These are phyloP conservation scores for Pangasius larnaudii DNA, from an alignment of 2,797 vertebrate species.

Conservation along the genomic window DNA sequence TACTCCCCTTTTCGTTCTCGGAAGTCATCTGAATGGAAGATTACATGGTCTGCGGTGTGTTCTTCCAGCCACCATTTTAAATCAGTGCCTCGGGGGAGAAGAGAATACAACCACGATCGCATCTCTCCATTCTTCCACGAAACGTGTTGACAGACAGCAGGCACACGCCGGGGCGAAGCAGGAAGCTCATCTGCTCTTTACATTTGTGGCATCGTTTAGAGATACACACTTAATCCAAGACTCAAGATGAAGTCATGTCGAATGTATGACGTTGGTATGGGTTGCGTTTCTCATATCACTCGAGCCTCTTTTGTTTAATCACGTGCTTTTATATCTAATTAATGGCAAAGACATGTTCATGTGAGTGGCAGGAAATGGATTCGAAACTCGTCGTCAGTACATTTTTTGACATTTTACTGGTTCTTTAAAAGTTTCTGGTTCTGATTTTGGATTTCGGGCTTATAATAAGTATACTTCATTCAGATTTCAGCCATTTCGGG, in stretches of 20 bases:
- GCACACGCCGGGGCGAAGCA: not conserved
- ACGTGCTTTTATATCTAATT: not conserved
- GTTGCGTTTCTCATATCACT: not conserved
- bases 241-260: not conserved
- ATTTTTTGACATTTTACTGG: not conserved
- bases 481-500: not conserved
- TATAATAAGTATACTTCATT: not conserved
- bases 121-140: constrained; percentile 68
- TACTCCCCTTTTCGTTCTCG: constrained; percentile 67
- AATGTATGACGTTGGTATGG: not conserved
- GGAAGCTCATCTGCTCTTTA: not conserved
- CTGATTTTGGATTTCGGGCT: not conserved
- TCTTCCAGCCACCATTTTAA: constrained; percentile 81
- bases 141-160: constrained; percentile 15
- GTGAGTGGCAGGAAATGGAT: not conserved
- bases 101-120: constrained; percentile 64
- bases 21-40: constrained; percentile 80
- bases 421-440: not conserved
- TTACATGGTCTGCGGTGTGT: constrained; percentile 76
- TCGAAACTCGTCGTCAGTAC: not conserved
- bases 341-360: not conserved
- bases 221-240: not conserved
- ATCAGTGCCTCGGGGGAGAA: constrained; percentile 74
- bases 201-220: not conserved
- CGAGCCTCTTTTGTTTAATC: not conserved